A percentile compares a stretch with the other conserved stretches of the same genome.
Conservation (phyloP, 2,797 vertebrate genomes). For the Gallinago nigripennis region DNA sequence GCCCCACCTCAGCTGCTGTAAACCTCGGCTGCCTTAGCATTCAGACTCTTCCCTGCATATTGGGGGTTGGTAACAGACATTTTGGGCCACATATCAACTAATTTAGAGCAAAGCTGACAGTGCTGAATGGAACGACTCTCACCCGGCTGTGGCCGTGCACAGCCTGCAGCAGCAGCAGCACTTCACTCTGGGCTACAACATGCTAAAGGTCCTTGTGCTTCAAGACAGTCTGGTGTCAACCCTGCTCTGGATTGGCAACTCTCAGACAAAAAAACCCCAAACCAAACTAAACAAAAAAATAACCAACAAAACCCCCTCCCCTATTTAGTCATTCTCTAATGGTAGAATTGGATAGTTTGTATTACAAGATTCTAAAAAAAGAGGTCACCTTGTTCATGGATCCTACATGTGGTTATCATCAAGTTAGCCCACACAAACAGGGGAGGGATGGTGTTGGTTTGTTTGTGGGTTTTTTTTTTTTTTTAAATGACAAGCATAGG, state of each 20-base stretch:
- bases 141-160: neutral
- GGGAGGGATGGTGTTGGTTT: too few species aligned
- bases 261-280: neutral
- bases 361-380: neutral
- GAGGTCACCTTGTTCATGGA: neutral
- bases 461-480: neutral
- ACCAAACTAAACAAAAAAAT: neutral
- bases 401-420: neutral
- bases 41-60: neutral
- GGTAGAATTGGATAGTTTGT: neutral
- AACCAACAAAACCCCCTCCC: neutral
- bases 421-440: neutral
- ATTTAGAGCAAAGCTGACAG: neutral
- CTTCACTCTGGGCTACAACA: accelerated
- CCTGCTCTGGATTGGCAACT: neutral
- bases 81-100: neutral
- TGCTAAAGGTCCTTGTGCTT: neutral
- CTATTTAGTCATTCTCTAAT: neutral
- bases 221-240: neutral
- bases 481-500: neutral
- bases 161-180: neutral
- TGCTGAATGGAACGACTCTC: neutral
- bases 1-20: conserved; percentile 23
- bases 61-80: neutral
- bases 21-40: neutral